Conservation (phyloP, 2,797 vertebrate species). For the Neostethus bicornis region DNA sequence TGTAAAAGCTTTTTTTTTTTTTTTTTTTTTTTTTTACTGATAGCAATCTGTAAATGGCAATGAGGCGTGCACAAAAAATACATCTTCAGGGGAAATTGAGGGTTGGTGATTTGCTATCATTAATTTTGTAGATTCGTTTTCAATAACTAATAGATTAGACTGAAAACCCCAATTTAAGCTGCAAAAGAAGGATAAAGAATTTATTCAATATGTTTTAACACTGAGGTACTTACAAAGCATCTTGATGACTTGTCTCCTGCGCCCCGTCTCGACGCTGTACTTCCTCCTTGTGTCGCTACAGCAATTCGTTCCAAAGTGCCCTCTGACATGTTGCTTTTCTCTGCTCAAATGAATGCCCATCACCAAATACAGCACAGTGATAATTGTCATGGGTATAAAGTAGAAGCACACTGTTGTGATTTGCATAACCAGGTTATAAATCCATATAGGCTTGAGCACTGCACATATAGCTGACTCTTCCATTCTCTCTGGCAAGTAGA, state of each 20-base stretch:
- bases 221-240: slow-evolving; percentile 79
- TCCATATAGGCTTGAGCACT: slow-evolving; percentile 82
- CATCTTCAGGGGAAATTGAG: too few relatives aligned
- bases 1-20: neutral
- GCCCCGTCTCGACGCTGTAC: slow-evolving; percentile 67
- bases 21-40: neutral
- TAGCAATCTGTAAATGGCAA: neutral
- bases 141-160: too few relatives aligned
- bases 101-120: too few relatives aligned
- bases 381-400: slow-evolving; percentile 81
- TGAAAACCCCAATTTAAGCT: too few relatives aligned
- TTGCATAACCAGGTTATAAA: slow-evolving; percentile 84
- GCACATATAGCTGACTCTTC: slow-evolving; percentile 82
- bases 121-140: too few relatives aligned
- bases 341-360: slow-evolving; percentile 78
- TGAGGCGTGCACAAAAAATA: slow-evolving; percentile 4
- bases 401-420: slow-evolving; percentile 84
- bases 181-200: slow-evolving; percentile 20
- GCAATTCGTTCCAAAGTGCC: slow-evolving; percentile 56
- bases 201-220: neutral
- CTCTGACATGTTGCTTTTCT: slow-evolving; percentile 54
- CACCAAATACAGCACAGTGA: slow-evolving; percentile 80
- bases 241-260: slow-evolving; percentile 81
- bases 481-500: slow-evolving; percentile 75
- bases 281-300: slow-evolving; percentile 58